Percentiles rank a stretch among this genome's conserved stretches.
These are phyloP conservation scores for Charanyca ferruginea DNA, from an alignment of 2,888 invertebrate genomes.

Conservation along the genomic window DNA sequence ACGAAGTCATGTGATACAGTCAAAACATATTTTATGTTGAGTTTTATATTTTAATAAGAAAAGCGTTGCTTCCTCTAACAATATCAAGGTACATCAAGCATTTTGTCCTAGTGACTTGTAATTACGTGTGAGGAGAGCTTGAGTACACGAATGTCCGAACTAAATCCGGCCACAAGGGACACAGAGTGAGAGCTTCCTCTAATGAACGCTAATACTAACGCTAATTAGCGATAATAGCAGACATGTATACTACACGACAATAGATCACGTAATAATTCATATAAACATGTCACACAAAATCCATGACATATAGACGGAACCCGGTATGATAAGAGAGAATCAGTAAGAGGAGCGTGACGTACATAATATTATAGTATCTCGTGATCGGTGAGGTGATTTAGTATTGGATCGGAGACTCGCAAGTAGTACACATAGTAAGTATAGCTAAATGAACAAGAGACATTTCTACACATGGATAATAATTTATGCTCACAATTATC, in stretches of 20 bases:
- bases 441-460: neutral
- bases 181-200: constrained; percentile 14
- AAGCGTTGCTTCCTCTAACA: neutral
- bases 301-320: constrained; percentile 13
- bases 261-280: constrained; percentile 46
- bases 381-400: constrained; percentile 16
- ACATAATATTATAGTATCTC: constrained; percentile 28
- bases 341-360: constrained; percentile 22
- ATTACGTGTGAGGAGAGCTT: neutral
- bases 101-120: neutral
- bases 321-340: constrained; percentile 30
- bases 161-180: constrained; percentile 19
- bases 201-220: constrained; percentile 35
- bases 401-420: constrained; percentile 8
- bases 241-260: constrained; percentile 16
- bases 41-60: constrained; percentile 9
- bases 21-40: neutral
- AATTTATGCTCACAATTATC: neutral
- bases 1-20: constrained; percentile 16
- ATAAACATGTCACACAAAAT: constrained; percentile 38
- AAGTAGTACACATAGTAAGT: neutral
- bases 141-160: constrained; percentile 1
- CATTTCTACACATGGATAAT: neutral
- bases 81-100: too few species aligned
- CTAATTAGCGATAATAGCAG: constrained; percentile 40